A percentile compares a stretch with the other conserved stretches of the same genome.
Conservation (phyloP, 2,888 invertebrate species). For the Perizoma flavofasciatum region DNA sequence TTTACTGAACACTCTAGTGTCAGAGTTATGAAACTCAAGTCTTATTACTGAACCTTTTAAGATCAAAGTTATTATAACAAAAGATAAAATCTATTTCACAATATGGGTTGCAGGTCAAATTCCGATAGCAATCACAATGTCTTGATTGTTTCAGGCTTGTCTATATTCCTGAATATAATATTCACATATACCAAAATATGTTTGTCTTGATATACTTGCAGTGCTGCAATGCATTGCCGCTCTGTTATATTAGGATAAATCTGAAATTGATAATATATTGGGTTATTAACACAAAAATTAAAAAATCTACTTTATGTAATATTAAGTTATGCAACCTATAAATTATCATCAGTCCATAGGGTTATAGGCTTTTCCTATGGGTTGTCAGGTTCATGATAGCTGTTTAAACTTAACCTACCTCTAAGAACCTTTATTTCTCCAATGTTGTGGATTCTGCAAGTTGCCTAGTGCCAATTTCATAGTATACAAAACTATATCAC, state of each 20-base stretch:
- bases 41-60: neutral
- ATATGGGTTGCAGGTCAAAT: slow-evolving; percentile 63
- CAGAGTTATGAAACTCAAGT: slow-evolving; percentile 21
- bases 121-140: slow-evolving; percentile 68
- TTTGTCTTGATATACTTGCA: slow-evolving; percentile 82
- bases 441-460: too few species aligned
- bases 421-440: too few species aligned
- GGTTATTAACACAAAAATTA: too few species aligned
- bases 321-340: too few species aligned
- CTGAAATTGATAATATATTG: slow-evolving; percentile 56
- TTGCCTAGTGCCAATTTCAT: too few species aligned
- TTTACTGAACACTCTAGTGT: slow-evolving; percentile 19
- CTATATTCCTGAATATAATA: slow-evolving; percentile 72
- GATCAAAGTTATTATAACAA: neutral
- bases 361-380: too few species aligned
- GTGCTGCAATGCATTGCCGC: slow-evolving; percentile 58
- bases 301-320: too few species aligned
- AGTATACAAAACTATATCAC: too few species aligned
- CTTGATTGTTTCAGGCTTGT: slow-evolving; percentile 65
- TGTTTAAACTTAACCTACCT: too few species aligned
- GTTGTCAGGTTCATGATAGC: too few species aligned
- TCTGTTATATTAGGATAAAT: slow-evolving; percentile 77
- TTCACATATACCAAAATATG: slow-evolving; percentile 84
- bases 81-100: slow-evolving; percentile 35
- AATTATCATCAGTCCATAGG: too few species aligned